Conservation (phyloP, 2,888 invertebrate species). For the Notodonta dromedarius region DNA sequence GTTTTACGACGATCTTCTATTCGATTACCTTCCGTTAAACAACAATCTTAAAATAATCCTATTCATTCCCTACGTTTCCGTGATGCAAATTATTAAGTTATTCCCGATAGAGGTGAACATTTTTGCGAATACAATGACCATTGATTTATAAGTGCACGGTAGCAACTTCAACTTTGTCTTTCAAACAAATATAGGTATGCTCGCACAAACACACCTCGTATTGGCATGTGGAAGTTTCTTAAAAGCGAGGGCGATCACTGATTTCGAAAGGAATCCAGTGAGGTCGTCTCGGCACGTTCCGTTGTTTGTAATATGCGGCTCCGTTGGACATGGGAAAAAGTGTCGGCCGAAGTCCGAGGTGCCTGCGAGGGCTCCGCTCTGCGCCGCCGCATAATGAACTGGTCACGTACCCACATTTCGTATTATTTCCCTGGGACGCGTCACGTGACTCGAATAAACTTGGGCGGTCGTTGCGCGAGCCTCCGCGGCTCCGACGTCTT, state of each 20-base stretch:
- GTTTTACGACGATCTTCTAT: conserved; percentile 83
- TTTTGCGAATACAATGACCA: too few relatives aligned
- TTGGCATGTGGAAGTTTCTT: not conserved
- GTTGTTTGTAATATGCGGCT: conserved; percentile 62
- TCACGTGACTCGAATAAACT: conserved; percentile 82
- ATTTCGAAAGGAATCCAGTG: conserved; percentile 56
- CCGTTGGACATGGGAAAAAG: conserved; percentile 44
- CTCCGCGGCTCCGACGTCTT: conserved; percentile 61
- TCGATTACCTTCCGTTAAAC: conserved; percentile 81
- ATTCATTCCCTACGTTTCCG: conserved; percentile 55
- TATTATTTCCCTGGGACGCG: conserved; percentile 83
- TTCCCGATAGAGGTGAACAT: conserved; percentile 5
- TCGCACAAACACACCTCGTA: not conserved
- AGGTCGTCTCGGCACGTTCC: conserved; percentile 57
- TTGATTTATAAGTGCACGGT: too few relatives aligned
- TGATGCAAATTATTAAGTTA: conserved; percentile 42
- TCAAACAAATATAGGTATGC: not conserved
- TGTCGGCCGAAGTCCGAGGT: conserved; percentile 47
- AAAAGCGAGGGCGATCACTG: conserved; percentile 23
- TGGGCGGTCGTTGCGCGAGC: conserved; percentile 58
- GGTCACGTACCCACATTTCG: conserved; percentile 84
- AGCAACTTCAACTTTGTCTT: not conserved
- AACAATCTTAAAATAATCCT: conserved; percentile 72
- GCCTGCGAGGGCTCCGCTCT: conserved; percentile 63
- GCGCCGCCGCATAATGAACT: conserved; percentile 80